These are phyloP conservation scores for Meganola albula DNA, from an alignment of 2,888 invertebrate species.

Conservation along the genomic window DNA sequence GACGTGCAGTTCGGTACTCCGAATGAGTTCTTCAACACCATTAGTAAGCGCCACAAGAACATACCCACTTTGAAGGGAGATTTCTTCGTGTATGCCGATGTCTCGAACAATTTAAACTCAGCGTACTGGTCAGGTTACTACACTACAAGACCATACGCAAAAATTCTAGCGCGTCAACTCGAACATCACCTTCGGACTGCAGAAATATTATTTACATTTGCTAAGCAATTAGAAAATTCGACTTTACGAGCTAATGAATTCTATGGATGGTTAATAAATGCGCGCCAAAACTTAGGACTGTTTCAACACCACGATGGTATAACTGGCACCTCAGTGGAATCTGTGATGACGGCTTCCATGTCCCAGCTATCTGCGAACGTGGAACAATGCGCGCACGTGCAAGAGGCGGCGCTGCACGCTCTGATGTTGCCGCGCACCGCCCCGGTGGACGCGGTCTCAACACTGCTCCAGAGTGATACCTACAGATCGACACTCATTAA, in stretches of 20 bases:
- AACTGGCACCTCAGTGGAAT: conserved; percentile 94
- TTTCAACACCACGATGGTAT: conserved; percentile 99
- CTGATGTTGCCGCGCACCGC: too few species aligned
- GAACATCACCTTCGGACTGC: conserved; percentile 89
- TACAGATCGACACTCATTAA: conserved; percentile 88
- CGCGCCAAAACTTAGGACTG: conserved; percentile 89
- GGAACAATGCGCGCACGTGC: conserved; percentile 85
- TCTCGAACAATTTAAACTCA: conserved; percentile 92
- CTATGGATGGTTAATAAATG: conserved; percentile 88
- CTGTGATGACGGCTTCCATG: conserved; percentile 96
- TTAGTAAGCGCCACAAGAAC: conserved; percentile 80
- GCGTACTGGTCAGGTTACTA: conserved; percentile 99
- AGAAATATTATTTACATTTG: conserved; percentile 89
- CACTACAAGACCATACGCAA: conserved; percentile 92
- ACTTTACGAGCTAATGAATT: conserved; percentile 80
- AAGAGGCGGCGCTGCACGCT: conserved; percentile 86
- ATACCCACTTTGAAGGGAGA: conserved; percentile 93
- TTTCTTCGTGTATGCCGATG: conserved; percentile 97
- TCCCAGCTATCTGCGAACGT: conserved; percentile 90
- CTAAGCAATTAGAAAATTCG: conserved; percentile 78
- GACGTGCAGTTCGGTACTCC: conserved; percentile 94
- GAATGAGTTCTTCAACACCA: conserved; percentile 90
- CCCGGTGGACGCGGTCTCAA: conserved; percentile 51
- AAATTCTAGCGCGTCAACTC: conserved; percentile 88
- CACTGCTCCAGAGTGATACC: conserved; percentile 81